phyloP scores from a whole-genome alignment of 2,888 invertebrate species.

The Nephrotoma guestfalica region DNA sequence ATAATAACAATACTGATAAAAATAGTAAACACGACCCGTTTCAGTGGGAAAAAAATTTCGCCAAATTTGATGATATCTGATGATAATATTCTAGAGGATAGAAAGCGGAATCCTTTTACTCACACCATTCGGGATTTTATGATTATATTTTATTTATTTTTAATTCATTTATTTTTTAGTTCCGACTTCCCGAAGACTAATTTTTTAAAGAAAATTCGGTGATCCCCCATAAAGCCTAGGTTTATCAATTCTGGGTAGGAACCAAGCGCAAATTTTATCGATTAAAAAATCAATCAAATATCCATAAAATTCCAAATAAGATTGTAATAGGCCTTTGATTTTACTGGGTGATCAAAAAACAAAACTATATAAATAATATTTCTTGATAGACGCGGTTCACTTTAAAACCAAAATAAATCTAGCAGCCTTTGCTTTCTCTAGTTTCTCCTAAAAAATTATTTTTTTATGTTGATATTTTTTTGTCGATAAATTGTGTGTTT shows the following conservation, averaged over 20 bases:
- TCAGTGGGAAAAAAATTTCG: slow-evolving; percentile 32
- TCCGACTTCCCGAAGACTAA: not conserved
- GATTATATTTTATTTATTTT: not conserved
- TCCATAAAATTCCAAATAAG: too few relatives aligned
- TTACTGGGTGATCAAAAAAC: too few relatives aligned
- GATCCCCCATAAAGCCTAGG: not conserved
- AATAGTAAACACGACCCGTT: slow-evolving; percentile 15
- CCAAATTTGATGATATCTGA: slow-evolving; percentile 35
- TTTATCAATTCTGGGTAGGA: not conserved
- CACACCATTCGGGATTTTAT: not conserved
- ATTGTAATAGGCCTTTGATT: too few relatives aligned
- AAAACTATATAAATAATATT: too few relatives aligned
- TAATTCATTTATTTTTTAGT: not conserved
- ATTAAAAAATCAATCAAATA: too few relatives aligned
- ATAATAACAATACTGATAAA: slow-evolving; percentile 5
- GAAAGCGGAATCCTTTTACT: not conserved
- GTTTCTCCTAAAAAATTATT: too few relatives aligned
- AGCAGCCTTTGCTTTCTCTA: too few relatives aligned
- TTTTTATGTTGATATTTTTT: too few relatives aligned
- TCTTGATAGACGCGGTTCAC: too few relatives aligned
- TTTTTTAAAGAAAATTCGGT: not conserved
- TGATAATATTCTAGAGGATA: not conserved
- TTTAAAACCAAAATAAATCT: too few relatives aligned
- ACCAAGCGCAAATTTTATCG: too few relatives aligned
- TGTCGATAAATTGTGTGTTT: too few relatives aligned